Evolutionary conservation across 2,797 vertebrate species (phyloP).

Genomic region (Tangara arthus): DNA sequence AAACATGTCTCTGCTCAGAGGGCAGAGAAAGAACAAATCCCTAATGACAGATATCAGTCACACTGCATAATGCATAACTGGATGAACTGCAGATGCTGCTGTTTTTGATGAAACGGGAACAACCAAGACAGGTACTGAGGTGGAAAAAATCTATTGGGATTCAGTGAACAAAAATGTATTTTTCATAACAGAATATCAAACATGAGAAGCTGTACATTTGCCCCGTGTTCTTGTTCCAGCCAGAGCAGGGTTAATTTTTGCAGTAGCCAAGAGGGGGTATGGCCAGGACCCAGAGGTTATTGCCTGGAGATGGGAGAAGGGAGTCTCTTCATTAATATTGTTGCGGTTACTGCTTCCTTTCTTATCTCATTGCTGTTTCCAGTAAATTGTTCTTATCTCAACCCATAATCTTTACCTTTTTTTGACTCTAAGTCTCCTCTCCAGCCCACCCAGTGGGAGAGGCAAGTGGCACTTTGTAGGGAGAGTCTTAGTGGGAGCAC

Average conservation of each 20-base stretch:
- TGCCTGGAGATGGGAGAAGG: rapidly evolving
- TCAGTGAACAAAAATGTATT: neutral
- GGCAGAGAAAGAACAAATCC: neutral
- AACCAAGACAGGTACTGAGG: neutral
- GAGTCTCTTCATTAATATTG: neutral
- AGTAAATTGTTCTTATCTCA: neutral
- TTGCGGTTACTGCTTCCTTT: neutral
- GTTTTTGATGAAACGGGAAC: neutral
- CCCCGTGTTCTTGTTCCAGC: neutral
- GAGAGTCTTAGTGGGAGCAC: neutral
- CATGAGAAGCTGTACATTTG: neutral
- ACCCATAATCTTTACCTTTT: neutral
- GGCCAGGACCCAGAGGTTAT: neutral
- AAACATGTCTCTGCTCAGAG: neutral
- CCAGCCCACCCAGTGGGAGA: rapidly evolving
- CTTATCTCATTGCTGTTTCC: neutral
- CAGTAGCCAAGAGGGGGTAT: neutral
- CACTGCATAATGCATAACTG: neutral
- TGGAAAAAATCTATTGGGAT: neutral
- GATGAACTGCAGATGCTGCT: neutral
- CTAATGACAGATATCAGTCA: neutral
- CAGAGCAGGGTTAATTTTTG: neutral
- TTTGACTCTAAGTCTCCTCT: neutral
- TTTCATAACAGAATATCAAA: neutral
- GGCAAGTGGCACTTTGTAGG: neutral